Conservation (phyloP, 2,113 vertebrate genomes). For the Lycaon pictus region DNA sequence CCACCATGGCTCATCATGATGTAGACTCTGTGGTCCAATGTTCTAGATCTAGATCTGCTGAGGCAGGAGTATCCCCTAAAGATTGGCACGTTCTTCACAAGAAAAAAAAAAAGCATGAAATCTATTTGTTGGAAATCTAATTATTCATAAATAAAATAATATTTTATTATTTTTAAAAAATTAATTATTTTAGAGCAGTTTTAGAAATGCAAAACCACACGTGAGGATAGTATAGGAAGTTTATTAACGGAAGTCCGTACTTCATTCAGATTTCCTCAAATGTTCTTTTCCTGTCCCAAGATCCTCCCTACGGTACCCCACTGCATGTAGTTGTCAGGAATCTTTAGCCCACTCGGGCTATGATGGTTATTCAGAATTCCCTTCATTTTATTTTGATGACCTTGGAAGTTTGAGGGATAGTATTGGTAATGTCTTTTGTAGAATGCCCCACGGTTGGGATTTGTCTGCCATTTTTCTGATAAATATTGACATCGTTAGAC, state of each 20-base stretch:
- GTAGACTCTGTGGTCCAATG: not conserved
- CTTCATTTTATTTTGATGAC: constrained; percentile 23
- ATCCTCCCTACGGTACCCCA: no score
- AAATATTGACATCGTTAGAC: not conserved
- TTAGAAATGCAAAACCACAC: not conserved
- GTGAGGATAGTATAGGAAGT: not conserved
- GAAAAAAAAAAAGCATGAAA: constrained; percentile 11
- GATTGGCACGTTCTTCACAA: not conserved
- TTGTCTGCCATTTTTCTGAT: not conserved
- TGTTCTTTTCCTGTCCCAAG: not conserved
- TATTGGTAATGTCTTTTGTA: not conserved
- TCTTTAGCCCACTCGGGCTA: not conserved
- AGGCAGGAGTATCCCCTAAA: not conserved
- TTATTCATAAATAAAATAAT: not conserved
- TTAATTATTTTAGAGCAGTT: not conserved
- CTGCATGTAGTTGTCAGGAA: not conserved
- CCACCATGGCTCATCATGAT: not conserved
- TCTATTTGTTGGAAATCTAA: not conserved
- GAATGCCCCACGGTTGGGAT: not conserved
- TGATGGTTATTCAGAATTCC: not conserved
- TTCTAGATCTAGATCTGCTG: not conserved
- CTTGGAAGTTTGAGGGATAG: not conserved
- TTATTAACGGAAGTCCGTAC: not conserved
- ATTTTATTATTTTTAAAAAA: not conserved
- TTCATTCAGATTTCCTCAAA: not conserved